Percentiles rank a stretch among this genome's conserved stretches.
These are phyloP conservation scores for Drosophila aldrichi DNA, from an alignment of 2,888 invertebrate species.

Conservation along the genomic window DNA sequence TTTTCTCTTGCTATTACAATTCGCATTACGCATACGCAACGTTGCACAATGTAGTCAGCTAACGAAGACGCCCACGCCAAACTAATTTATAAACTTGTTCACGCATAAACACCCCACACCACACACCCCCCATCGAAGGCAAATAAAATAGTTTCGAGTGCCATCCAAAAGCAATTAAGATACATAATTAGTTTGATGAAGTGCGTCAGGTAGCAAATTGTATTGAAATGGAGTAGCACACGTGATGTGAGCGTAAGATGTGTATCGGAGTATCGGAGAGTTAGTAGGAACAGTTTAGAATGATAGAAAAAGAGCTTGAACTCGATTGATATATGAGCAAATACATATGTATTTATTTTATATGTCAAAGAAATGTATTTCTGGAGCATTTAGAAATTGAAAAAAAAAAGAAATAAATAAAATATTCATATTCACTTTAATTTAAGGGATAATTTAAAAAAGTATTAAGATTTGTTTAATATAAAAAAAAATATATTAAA, in stretches of 20 bases:
- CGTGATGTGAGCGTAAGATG: background rate
- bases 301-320: background rate
- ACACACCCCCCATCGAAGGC: background rate
- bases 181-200: conserved; percentile 12
- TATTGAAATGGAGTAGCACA: background rate
- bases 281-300: background rate
- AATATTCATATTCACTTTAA: no score
- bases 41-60: conserved; percentile 8
- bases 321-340: background rate
- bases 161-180: conserved; percentile 13
- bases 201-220: conserved; percentile 8
- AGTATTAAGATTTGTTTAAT: no score
- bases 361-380: no score
- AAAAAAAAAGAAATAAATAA: no score
- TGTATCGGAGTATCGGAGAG: background rate
- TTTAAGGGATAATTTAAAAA: no score
- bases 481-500: no score
- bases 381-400: no score
- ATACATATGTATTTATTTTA: background rate
- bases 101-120: conserved; percentile 6
- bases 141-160: conserved; percentile 8
- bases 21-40: conserved; percentile 51
- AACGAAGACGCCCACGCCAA: background rate
- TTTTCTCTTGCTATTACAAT: background rate
- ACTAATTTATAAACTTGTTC: conserved; percentile 31